Percentiles rank a stretch among this genome's conserved stretches.
These are phyloP conservation scores for Oscheius myriophilus DNA, from an alignment of 2,888 invertebrate genomes.

Conservation along the genomic window DNA sequence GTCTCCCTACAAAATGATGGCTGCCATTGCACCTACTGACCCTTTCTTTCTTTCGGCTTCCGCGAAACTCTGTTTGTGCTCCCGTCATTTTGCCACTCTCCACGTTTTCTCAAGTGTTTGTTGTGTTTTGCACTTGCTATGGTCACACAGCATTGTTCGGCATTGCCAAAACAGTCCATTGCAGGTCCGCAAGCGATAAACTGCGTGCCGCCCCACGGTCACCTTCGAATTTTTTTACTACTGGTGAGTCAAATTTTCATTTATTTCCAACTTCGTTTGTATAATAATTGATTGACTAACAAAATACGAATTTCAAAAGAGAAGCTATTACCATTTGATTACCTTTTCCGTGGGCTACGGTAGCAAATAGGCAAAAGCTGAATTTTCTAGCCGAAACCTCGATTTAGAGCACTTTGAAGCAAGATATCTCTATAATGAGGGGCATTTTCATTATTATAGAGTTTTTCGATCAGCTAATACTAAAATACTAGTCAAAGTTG, in stretches of 20 bases:
- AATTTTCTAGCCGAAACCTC: no score
- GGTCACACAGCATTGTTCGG: constrained; percentile 29
- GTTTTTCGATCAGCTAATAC: no score
- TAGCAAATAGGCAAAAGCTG: no score
- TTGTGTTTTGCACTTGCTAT: constrained; percentile 12
- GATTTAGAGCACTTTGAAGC: no score
- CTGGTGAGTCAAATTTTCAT: constrained; percentile 21
- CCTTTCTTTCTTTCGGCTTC: background rate
- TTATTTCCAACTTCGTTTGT: background rate
- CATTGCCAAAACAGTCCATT: constrained; percentile 26
- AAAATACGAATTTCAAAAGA: no score
- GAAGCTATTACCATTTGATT: no score
- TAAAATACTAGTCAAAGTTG: no score
- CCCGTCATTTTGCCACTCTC: constrained; percentile 1
- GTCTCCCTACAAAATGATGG: constrained; percentile 16
- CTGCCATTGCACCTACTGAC: background rate
- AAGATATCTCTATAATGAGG: no score
- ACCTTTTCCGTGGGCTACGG: no score
- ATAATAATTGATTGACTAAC: constrained; percentile 13
- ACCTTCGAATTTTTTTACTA: constrained; percentile 17
- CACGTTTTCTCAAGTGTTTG: constrained; percentile 7
- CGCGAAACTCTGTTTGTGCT: constrained; percentile 2
- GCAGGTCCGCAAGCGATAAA: constrained; percentile 22
- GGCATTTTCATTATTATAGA: no score
- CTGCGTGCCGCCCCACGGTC: constrained; percentile 25